Evolutionary conservation across 2,888 invertebrate genomes (phyloP), one percentile per base, ranked within the genome.

Genomic region (Bibio marci): DNA sequence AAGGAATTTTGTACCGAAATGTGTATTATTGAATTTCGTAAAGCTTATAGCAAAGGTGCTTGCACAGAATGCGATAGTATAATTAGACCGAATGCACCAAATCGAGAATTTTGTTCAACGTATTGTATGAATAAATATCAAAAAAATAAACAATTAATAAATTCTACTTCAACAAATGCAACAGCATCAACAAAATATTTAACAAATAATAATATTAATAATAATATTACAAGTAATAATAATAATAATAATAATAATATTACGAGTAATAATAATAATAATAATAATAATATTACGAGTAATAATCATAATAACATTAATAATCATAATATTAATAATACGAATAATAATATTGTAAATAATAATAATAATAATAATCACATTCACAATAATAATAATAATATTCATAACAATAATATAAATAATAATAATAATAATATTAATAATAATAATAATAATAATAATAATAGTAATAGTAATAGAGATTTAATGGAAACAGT

Each of bases 1-100:
- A 36, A 88, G 87, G 88, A 88, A 55, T 91, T 90, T 59, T 91
- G 90, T 61, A 87, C 90, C 1, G 86, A 87, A 60, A 80, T 78
- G 25, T 91, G 90, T 62, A 69, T 90, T 35, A 76, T 81, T 2
- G 86, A 87, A 63, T 90, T 87, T 57, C 73, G 88, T 38, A 86
- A 86, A 58, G 86, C 86, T 2, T 85, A 85, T 51, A 76, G 78
- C 51, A 82, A 87, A 64, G 87, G 86, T 41, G 80, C 85, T 35
- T 90, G 90, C 58, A 70, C 80, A 44, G 76, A 81, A 55, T 91
- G 90, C 63, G 86, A 86, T 62, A 86, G 81, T 63, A 82, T 83
- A 44, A 85, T 90, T 49, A 66, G 79, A 49, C 80, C 81, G 36
- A 73, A 70, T 51, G 70, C 77, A 43, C 82, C 83, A 41, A 74